A percentile compares a stretch with the other conserved stretches of the same genome.
Conservation (phyloP, 2,888 invertebrate species). For the Pandemis corylana region DNA sequence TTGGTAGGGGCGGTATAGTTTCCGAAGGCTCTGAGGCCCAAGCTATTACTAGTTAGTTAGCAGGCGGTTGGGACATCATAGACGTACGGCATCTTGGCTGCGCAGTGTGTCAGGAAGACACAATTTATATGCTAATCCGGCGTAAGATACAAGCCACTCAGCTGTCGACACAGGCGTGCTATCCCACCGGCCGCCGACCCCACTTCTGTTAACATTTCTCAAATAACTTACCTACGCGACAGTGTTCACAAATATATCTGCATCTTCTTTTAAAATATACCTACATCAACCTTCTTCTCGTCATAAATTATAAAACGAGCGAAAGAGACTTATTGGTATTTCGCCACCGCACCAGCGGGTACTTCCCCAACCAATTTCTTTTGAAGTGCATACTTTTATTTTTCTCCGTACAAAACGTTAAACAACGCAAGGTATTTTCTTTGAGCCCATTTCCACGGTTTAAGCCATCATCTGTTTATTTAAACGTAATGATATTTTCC, state of each 20-base stretch:
- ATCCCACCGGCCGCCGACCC: conserved; percentile 53
- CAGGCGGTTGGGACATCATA: conserved; percentile 53
- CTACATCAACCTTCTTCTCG: background rate
- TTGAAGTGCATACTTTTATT: conserved; percentile 39
- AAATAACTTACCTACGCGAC: conserved; percentile 59
- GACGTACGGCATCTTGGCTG: conserved; percentile 79
- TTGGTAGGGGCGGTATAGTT: background rate
- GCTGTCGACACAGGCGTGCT: conserved; percentile 62
- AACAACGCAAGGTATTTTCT: conserved; percentile 41
- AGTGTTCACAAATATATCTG: conserved; percentile 1
- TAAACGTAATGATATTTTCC: conserved; percentile 52
- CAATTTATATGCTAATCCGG: conserved; percentile 85
- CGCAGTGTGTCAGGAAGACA: conserved; percentile 80
- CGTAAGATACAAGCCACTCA: conserved; percentile 77
- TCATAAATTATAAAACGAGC: conserved; percentile 17
- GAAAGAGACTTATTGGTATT: conserved; percentile 38
- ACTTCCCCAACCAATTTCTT: conserved; percentile 27
- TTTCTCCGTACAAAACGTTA: conserved; percentile 38
- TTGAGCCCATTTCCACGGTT: conserved; percentile 54
- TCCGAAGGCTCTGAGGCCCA: conserved; percentile 10
- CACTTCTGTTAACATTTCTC: conserved; percentile 74
- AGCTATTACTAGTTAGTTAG: conserved; percentile 34
- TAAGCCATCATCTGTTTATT: conserved; percentile 58
- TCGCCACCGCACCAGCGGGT: conserved; percentile 31
- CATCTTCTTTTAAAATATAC: background rate